These are phyloP conservation scores for Trissonchulus latispiculum DNA, from an alignment of 2,888 invertebrate species.

Conservation along the genomic window DNA sequence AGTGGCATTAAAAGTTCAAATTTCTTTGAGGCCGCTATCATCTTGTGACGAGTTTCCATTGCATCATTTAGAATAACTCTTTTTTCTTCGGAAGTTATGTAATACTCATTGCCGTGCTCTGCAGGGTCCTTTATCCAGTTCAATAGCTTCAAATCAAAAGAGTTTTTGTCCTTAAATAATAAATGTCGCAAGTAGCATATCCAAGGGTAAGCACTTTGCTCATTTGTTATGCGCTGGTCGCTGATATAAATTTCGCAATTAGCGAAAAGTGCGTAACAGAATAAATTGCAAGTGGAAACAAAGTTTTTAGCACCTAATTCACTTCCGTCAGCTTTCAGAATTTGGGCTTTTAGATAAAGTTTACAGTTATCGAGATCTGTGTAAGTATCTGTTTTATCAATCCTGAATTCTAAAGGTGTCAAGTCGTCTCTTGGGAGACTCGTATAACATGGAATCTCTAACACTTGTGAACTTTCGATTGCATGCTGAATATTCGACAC, in stretches of 20 bases:
- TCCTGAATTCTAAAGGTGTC: background rate
- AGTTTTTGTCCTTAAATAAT: background rate
- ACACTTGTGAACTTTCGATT: background rate
- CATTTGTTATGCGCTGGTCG: background rate
- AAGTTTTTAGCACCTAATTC: background rate
- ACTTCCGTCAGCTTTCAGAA: background rate
- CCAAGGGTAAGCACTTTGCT: background rate
- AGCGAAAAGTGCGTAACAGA: background rate
- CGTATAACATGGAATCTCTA: background rate
- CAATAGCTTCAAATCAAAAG: background rate
- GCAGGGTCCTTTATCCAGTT: background rate
- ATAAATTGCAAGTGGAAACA: background rate
- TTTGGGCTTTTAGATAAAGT: background rate
- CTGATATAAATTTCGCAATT: background rate
- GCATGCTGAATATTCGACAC: background rate
- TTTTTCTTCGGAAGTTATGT: background rate
- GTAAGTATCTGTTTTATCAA: background rate
- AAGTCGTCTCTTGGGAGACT: background rate
- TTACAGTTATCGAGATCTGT: background rate
- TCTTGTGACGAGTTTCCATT: background rate
- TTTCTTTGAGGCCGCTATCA: background rate
- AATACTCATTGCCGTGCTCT: background rate
- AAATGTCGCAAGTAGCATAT: background rate
- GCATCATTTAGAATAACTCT: background rate
- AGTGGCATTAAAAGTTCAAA: background rate